A percentile compares a stretch with the other conserved stretches of the same genome.
Evolutionary conservation across 2,113 vertebrate species (phyloP).

Genomic region (Hippocampus barbouri): DNA sequence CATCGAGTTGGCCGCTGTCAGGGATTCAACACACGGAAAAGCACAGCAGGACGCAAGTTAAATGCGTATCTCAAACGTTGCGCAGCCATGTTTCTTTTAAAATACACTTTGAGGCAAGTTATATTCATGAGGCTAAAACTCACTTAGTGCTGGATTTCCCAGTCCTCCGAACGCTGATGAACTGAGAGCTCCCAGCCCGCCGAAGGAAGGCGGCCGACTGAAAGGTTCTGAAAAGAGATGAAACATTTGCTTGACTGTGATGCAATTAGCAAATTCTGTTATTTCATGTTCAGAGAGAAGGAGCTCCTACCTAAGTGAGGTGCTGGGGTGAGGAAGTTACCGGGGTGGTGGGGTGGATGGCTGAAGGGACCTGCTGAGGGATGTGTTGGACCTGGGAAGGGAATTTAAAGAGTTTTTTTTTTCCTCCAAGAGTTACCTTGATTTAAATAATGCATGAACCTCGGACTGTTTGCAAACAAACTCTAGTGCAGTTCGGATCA

Average conservation of each 20-base stretch:
- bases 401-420: neutral
- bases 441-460: no score
- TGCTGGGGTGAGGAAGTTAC: slow-evolving; percentile 88
- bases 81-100: neutral
- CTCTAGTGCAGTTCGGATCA: no score
- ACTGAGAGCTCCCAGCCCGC: slow-evolving; percentile 86
- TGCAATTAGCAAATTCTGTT: neutral
- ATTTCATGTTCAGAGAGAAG: neutral
- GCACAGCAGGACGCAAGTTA: slow-evolving; percentile 51
- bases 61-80: slow-evolving; percentile 37
- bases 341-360: slow-evolving; percentile 84
- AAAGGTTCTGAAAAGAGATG: slow-evolving; percentile 83
- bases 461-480: no score
- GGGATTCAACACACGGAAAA: slow-evolving; percentile 68
- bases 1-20: slow-evolving; percentile 90
- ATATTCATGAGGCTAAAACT: slow-evolving; percentile 69
- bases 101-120: neutral
- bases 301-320: slow-evolving; percentile 85
- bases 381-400: slow-evolving; percentile 81
- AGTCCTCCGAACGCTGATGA: slow-evolving; percentile 95
- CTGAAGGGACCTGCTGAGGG: slow-evolving; percentile 85
- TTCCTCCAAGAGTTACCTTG: no score
- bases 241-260: neutral
- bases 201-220: slow-evolving; percentile 84
- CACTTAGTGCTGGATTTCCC: slow-evolving; percentile 95